Percentiles rank a stretch among this genome's conserved stretches.
Conservation (phyloP, 2,888 invertebrate species). For the Eretmocerus hayati region DNA sequence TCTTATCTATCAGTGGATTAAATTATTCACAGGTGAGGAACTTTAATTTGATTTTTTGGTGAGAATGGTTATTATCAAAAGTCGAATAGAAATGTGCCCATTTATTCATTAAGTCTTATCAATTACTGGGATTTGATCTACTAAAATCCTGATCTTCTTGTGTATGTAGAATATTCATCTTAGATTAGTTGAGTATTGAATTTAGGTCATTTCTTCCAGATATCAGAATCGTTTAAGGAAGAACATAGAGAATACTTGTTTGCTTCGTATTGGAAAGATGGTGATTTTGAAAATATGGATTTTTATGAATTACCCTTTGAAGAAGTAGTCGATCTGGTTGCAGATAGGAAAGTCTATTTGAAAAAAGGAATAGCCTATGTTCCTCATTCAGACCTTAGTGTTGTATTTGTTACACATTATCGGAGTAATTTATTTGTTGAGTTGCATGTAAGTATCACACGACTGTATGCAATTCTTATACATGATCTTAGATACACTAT, state of each 20-base stretch:
- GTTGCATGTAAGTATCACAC: constrained; percentile 53
- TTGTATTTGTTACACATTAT: constrained; percentile 73
- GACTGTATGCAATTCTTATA: too few relatives aligned
- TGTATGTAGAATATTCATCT: too few relatives aligned
- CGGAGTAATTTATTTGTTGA: constrained; percentile 63
- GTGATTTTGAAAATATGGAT: constrained; percentile 56
- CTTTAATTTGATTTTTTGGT: too few relatives aligned
- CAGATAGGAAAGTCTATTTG: constrained; percentile 69
- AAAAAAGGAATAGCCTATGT: constrained; percentile 81
- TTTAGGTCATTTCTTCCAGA: constrained; percentile 38
- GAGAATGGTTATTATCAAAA: too few relatives aligned
- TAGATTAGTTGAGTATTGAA: background rate
- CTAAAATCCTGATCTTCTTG: too few relatives aligned
- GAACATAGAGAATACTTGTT: constrained; percentile 47
- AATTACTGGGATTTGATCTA: too few relatives aligned
- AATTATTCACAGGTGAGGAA: constrained; percentile 53
- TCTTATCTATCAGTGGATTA: constrained; percentile 63
- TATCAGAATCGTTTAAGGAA: constrained; percentile 62
- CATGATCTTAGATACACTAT: background rate
- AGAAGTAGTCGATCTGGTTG: constrained; percentile 81
- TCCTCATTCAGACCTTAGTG: constrained; percentile 74
- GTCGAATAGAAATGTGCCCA: too few relatives aligned
- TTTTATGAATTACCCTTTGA: constrained; percentile 80
- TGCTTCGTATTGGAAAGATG: constrained; percentile 46
- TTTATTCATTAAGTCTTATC: too few relatives aligned